Base-by-base conservation (phyloP, 2,113 vertebrate genomes). In the Beaufortia kweichowensis region DNA sequence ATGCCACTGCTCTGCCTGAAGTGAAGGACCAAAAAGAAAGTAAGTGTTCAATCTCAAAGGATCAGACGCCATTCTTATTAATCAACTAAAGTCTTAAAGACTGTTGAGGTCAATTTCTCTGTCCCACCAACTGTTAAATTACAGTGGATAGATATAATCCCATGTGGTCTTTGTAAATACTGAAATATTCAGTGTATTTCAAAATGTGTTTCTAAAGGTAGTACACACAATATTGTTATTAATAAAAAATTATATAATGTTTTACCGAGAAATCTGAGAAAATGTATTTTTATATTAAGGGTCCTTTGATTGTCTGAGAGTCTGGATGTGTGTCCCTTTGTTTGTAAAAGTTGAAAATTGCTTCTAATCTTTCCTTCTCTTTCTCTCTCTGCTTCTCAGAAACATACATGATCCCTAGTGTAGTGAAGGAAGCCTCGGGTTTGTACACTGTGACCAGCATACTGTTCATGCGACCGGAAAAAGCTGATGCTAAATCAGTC, bases 401-500 rank as follows among this genome's bases (percentile, higher is more conserved):
- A 53, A 84, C 90, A 80, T 88, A 90, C 82, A 91, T 92, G 87
- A 64, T 88, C 29, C 85, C 83, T 12, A 90, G 91, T 0, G 84
- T 90, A 0, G 92, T 94, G 67, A 94, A 87, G 29, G 95, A 96
- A 84, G 85, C 94, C 0, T 94, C 95, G 0, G 92, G 92, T 2
- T 91, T 96, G 23, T 88, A 31, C 63, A 94, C 95, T 0, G 66
- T 93, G 72, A 88, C 76, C 78, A 96, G 90, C 83, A 86, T 63
- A 1, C 89, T 96, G 57, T 93, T 92, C 83, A 88, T 95, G 86
- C 84, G 83, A 35, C 90, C 88, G 14, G 81, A 8, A 9, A 96
- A 94, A 85, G 81, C 78, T 0, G 93, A 96, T 70, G 90, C 89
- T 19, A 88, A 94, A 33, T 88, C 93, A 0, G 55, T 23, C 28